Conservation (phyloP, 2,888 invertebrate genomes). For the Copidosoma aretas region DNA sequence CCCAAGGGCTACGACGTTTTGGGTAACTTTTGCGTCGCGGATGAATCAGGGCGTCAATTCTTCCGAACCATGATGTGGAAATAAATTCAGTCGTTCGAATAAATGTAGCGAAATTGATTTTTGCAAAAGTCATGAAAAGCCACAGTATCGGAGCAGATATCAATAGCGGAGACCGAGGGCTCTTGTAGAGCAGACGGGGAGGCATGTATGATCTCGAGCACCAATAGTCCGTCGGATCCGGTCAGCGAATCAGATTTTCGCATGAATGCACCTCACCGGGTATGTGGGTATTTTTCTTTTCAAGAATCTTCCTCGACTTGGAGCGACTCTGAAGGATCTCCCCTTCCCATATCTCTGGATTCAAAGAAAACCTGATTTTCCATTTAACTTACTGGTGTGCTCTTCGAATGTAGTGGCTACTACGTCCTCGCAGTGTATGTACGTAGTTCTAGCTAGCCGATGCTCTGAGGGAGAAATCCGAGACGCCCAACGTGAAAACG, state of each 20-base stretch:
- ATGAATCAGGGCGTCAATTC: too few species aligned
- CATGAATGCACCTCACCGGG: background rate
- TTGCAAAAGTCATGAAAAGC: too few species aligned
- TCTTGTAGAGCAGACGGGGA: too few species aligned
- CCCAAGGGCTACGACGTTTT: too few species aligned
- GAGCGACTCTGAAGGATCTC: constrained; percentile 10
- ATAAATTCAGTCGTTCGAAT: too few species aligned
- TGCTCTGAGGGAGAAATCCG: constrained; percentile 8
- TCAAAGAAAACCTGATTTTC: constrained; percentile 14
- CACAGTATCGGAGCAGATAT: too few species aligned
- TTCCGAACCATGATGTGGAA: too few species aligned
- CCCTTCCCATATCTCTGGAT: too few species aligned
- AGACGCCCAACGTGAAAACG: background rate
- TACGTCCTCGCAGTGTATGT: background rate
- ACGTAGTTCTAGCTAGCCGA: background rate
- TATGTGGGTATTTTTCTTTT: background rate
- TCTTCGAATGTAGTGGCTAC: background rate
- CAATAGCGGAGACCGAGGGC: too few species aligned
- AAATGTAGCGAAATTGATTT: too few species aligned
- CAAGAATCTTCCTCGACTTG: background rate
- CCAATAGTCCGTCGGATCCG: background rate
- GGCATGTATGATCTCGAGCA: background rate
- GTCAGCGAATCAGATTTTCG: background rate
- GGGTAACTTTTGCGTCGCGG: too few species aligned
- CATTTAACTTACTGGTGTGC: constrained; percentile 1